Evolutionary conservation across 2,888 invertebrate species (phyloP), one percentile per base, ranked within the genome.

Genomic region (Mesochorus sp.): DNA sequence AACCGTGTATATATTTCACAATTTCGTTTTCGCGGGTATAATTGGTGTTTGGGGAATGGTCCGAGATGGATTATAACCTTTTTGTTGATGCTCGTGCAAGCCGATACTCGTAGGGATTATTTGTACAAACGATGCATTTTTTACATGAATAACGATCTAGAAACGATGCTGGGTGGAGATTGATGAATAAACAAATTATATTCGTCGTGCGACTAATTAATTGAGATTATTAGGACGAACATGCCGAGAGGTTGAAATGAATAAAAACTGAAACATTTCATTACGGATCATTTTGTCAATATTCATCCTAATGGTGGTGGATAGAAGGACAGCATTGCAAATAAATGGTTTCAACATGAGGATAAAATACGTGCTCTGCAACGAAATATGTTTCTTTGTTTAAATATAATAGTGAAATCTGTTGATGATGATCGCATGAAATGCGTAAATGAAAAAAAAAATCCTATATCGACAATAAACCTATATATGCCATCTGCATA

Each of bases 361-460:
- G n/a, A n/a, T n/a, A n/a, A n/a, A n/a, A n/a, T n/a, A n/a, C n/a
- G n/a, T n/a, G n/a, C n/a, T n/a, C n/a, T n/a, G n/a, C n/a, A n/a
- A n/a, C n/a, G n/a, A n/a, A n/a, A n/a, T n/a, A n/a, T n/a, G n/a
- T n/a, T n/a, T n/a, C n/a, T n/a, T n/a, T n/a, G n/a, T n/a, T n/a
- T n/a, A n/a, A n/a, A n/a, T n/a, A n/a, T n/a, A n/a, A n/a, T n/a
- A n/a, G n/a, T n/a, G n/a, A n/a, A n/a, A n/a, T n/a, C 14, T 5
- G 17, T 17, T 3, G 34, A 19, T 37, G 51, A 51, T 24, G 14
- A 5, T 17, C 17, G n/a, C 14, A 21, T n/a, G n/a, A n/a, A n/a
- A 8, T 5, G 24, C 49, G 17, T 42, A 24, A 24, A 47, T 19
- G 44, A 39, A 47, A 39, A 44, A 64, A 51, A 68, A 68, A 44